Conservation (phyloP, 2,113 vertebrate species). For the Tupaia chinensis region DNA sequence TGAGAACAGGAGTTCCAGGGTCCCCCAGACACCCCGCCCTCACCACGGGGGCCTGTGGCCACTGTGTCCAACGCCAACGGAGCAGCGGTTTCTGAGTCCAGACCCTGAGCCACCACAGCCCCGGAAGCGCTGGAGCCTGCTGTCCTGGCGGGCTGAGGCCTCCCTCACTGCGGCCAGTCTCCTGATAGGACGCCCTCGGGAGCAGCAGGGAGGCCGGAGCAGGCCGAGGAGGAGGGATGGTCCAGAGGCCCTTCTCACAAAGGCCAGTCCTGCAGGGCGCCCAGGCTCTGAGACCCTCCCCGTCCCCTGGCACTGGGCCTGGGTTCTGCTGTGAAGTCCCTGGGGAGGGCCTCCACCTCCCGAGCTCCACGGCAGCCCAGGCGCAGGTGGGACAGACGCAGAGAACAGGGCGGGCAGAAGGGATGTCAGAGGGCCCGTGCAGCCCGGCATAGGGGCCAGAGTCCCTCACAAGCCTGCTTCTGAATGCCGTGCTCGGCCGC, state of each 20-base stretch:
- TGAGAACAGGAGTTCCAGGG: not conserved
- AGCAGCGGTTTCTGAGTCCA: slow-evolving; percentile 42
- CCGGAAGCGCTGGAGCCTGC: slow-evolving; percentile 61
- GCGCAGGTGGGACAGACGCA: not conserved
- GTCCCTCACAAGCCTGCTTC: no score
- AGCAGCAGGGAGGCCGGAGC: not conserved
- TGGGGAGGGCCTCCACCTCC: not conserved
- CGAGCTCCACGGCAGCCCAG: not conserved
- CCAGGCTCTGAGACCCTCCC: no score
- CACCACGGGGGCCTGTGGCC: not conserved
- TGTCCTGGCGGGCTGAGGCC: slow-evolving; percentile 74
- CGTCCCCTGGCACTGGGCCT: no score
- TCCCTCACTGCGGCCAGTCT: slow-evolving; percentile 61
- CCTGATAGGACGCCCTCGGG: not conserved
- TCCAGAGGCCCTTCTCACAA: not conserved
- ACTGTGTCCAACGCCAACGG: not conserved
- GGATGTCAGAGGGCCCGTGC: no score
- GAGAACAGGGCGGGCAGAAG: not conserved
- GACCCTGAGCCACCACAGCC: slow-evolving; percentile 33
- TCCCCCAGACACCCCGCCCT: not conserved
- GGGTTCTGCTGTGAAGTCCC: not conserved
- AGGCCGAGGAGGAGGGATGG: not conserved
- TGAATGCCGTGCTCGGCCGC: no score
- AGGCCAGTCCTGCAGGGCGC: not conserved
- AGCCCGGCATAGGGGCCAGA: no score